Conservation (phyloP, 2,113 vertebrate genomes). For the Scolopax mira region DNA sequence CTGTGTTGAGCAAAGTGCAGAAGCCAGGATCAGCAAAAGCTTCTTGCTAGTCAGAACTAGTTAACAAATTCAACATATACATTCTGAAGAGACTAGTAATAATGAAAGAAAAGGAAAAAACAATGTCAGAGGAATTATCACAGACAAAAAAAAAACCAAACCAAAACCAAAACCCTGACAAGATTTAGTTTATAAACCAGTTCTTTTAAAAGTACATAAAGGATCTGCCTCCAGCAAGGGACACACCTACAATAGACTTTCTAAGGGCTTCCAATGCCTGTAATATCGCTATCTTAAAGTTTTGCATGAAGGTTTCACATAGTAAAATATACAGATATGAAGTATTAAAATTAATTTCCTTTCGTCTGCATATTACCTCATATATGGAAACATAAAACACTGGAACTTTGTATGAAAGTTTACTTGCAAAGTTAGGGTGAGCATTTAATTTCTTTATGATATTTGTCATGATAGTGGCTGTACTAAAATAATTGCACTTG, state of each 20-base stretch:
- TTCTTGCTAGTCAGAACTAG: not conserved
- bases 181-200: not conserved
- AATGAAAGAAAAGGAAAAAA: not conserved
- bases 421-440: not conserved
- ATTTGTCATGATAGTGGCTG: not conserved
- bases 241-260: not conserved
- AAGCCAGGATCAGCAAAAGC: not conserved
- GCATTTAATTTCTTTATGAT: not conserved
- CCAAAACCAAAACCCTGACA: not conserved
- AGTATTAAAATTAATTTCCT: not conserved
- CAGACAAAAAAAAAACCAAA: not conserved
- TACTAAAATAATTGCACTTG: not conserved
- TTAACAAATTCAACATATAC: not conserved
- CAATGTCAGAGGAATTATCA: not conserved
- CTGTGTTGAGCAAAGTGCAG: not conserved
- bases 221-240: not conserved
- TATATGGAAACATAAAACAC: not conserved
- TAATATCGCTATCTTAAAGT: not conserved
- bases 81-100: not conserved
- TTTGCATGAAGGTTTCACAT: not conserved
- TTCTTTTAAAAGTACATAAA: not conserved
- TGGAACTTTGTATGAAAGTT: not conserved
- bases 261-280: not conserved
- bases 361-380: not conserved
- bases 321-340: not conserved